Evolutionary conservation across 2,797 vertebrate species (phyloP), one percentile per base, ranked within the genome.

Genomic region (Clamator glandarius): DNA sequence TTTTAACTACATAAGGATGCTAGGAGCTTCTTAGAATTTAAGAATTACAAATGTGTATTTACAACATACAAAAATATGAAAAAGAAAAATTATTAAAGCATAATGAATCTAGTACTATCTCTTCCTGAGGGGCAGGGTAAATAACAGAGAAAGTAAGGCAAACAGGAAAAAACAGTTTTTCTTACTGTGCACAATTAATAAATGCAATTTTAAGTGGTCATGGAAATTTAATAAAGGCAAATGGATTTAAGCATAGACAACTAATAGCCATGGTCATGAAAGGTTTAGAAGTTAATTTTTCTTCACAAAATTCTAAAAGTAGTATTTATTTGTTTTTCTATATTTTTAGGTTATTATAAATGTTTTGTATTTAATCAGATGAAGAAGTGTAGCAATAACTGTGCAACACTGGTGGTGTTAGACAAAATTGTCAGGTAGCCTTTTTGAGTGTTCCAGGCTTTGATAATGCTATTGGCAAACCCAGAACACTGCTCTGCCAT

Each of bases 21-120:
- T 48, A 39, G 24, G 63, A 91, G 16, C 12, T 48, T 66, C 77
- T n/a, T 6, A 58, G 12, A 4, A 26, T 25, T 84, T 76, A 35
- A 86, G 80, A 84, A 62, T 42, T 39, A 52, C 3, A 44, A 66
- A 33, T 0, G 0, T 1, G 0, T 63, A 42, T 52, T 84, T 79
- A 29, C 8, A 57, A 57, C 25, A 69, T 8, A 48, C 4, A 66
- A 58, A 59, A 85, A 46, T 11, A 62, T n/a, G n/a, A n/a, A n/a
- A n/a, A 20, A 62, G 36, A 55, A 82, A 92, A 87, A 48, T 7
- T 1, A 77, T 44, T 92, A 54, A 66, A 66, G 41, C 44, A 62
- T 4, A 42, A 25, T 13, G 9, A 50, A 54, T 79, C 1, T 1
- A 72, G 10, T 50, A 50, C 8, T 44, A 61, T 41, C 35, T 9